Evolutionary conservation across 2,797 vertebrate genomes (phyloP).

Genomic region (Dermochelys coriacea): DNA sequence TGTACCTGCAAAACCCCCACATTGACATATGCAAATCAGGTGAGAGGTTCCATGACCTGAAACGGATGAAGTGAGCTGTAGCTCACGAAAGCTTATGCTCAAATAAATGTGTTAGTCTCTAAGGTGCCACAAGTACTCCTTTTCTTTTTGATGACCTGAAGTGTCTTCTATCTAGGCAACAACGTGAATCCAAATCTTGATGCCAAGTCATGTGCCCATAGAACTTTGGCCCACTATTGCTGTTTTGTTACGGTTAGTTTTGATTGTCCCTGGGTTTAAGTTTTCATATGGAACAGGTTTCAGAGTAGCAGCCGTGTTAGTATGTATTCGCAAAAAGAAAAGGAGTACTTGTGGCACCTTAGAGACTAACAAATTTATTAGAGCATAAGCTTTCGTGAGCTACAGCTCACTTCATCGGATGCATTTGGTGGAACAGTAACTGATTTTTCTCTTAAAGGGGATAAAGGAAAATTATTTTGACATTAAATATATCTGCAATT

Average conservation of each 20-base stretch:
- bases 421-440: neutral
- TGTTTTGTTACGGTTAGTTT: neutral
- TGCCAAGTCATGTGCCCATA: neutral
- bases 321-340: too few species aligned
- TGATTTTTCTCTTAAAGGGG: neutral
- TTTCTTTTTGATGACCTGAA: too few species aligned
- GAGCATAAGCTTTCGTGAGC: too few species aligned
- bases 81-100: too few species aligned
- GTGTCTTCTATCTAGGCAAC: neutral
- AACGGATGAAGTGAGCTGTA: too few species aligned
- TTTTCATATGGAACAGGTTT: neutral
- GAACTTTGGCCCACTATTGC: neutral
- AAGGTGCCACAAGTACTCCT: too few species aligned
- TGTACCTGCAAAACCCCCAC: neutral
- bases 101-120: too few species aligned
- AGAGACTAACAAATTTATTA: too few species aligned
- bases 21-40: neutral
- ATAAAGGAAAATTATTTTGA: neutral
- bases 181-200: neutral
- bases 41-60: neutral
- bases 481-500: neutral
- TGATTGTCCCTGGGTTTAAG: neutral
- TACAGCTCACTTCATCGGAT: too few species aligned
- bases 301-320: too few species aligned
- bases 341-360: too few species aligned